Percentiles rank a stretch among this genome's conserved stretches.
phyloP scores from a whole-genome alignment of 2,888 invertebrate species.

The Dasypolia templi region DNA sequence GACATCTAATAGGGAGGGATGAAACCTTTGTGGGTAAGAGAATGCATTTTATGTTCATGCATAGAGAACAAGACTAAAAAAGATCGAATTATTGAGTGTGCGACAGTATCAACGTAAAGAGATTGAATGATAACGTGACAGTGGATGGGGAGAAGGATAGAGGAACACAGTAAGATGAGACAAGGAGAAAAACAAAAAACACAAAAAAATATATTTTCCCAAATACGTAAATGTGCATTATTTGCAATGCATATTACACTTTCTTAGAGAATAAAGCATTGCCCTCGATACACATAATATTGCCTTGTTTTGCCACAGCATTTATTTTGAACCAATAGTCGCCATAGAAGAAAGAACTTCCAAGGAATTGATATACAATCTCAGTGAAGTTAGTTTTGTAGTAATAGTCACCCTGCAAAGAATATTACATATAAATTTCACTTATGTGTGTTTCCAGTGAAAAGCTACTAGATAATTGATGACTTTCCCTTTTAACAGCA shows the following conservation, averaged over 20 bases:
- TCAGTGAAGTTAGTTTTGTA: constrained; percentile 44
- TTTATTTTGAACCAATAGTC: constrained; percentile 51
- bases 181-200: background rate
- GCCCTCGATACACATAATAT: constrained; percentile 41
- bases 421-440: background rate
- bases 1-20: too few relatives aligned
- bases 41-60: too few relatives aligned
- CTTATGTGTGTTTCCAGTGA: too few relatives aligned
- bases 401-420: constrained; percentile 49
- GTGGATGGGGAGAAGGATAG: too few relatives aligned
- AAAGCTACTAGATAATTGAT: background rate
- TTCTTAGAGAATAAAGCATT: constrained; percentile 48
- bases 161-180: too few relatives aligned
- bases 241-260: constrained; percentile 3
- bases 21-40: too few relatives aligned
- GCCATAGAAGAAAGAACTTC: constrained; percentile 60
- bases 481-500: background rate
- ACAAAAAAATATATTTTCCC: background rate
- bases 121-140: too few relatives aligned
- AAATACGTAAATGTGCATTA: background rate
- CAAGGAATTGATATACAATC: constrained; percentile 38
- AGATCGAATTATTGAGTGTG: too few relatives aligned
- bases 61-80: background rate
- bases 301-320: constrained; percentile 50
- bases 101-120: too few relatives aligned